A percentile compares a stretch with the other conserved stretches of the same genome.
Conservation (phyloP, 2,888 invertebrate species). For the Dascillus cervinus region DNA sequence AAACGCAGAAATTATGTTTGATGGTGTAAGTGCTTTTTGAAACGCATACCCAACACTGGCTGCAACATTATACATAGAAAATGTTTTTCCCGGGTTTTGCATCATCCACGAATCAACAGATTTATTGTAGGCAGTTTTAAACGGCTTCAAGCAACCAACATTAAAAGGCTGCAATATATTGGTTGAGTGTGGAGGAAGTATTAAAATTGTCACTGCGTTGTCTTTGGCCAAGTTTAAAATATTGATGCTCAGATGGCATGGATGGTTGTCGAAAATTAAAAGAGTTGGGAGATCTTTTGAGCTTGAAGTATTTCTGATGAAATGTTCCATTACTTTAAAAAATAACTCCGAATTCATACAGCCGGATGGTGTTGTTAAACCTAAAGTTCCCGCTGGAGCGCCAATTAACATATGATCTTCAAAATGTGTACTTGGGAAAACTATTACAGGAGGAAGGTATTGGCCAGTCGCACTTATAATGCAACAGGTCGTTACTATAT, state of each 20-base stretch:
- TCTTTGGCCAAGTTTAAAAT: constrained; percentile 26
- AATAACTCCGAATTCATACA: constrained; percentile 35
- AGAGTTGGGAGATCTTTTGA: constrained; percentile 26
- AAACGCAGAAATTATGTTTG: no score
- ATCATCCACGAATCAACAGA: no score
- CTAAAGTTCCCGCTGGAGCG: constrained; percentile 32
- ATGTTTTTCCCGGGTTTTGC: no score
- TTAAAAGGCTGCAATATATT: no score
- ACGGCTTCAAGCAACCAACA: no score
- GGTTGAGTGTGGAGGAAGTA: constrained; percentile 37
- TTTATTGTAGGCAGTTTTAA: no score
- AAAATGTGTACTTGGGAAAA: constrained; percentile 32
- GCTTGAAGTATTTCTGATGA: constrained; percentile 24
- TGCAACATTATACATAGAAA: no score
- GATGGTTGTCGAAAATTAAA: constrained; percentile 31
- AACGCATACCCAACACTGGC: no score
- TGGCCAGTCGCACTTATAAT: constrained; percentile 28
- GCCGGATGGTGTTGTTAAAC: constrained; percentile 30
- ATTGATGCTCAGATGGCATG: constrained; percentile 23
- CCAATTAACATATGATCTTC: constrained; percentile 28
- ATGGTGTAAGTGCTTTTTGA: no score
- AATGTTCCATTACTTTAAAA: constrained; percentile 31
- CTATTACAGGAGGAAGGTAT: constrained; percentile 28
- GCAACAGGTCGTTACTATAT: constrained; percentile 29
- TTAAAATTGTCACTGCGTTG: constrained; percentile 35